Evolutionary conservation across 2,797 vertebrate genomes (phyloP), one percentile per base, ranked within the genome.

Genomic region (Coreius guichenoti): DNA sequence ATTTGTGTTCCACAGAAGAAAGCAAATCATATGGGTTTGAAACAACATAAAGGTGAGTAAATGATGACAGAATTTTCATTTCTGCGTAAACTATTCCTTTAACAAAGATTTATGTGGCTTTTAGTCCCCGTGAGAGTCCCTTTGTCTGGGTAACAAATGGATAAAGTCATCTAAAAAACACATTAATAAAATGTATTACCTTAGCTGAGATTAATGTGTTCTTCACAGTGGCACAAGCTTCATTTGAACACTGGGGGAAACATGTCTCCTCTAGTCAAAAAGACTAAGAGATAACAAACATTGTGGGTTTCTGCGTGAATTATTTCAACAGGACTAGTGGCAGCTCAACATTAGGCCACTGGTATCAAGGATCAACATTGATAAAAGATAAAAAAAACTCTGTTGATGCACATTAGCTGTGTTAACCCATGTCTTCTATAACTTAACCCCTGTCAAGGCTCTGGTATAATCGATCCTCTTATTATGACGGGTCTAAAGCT

Each of bases 401-500:
- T 79, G 13, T 78, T 11, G 16, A 36, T 11, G 11, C 45, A 51
- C 51, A 65, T 65, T 51, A 68, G 16, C 12, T 9, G 29, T 49
- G 79, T 77, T 87, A 85, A 87, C 43, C 19, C 75, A n/a, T 26
- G 75, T 65, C 75, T 79, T 77, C 47, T 21, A 45, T 70, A 29
- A 72, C 29, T 54, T 47, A 68, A 33, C 67, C 81, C 39, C 56
- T 78, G 79, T 19, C 72, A 78, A 56, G 43, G 21, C 47, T 23
- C n/a, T 33, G 51, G 19, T 51, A 21, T 56, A 80, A 87, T 87
- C 56, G 49, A 87, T 87, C n/a, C 5, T 39, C 23, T 61, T 61
- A 72, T 87, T 87, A 87, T 85, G 83, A 82, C 79, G 58, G 72
- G 31, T 39, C 65, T 45, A 36, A 76, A 69, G 36, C 29, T 58